Evolutionary conservation across 1,140 invertebrate genomes (phyloP).

Genomic region (Oreohelix idahoensis): DNA sequence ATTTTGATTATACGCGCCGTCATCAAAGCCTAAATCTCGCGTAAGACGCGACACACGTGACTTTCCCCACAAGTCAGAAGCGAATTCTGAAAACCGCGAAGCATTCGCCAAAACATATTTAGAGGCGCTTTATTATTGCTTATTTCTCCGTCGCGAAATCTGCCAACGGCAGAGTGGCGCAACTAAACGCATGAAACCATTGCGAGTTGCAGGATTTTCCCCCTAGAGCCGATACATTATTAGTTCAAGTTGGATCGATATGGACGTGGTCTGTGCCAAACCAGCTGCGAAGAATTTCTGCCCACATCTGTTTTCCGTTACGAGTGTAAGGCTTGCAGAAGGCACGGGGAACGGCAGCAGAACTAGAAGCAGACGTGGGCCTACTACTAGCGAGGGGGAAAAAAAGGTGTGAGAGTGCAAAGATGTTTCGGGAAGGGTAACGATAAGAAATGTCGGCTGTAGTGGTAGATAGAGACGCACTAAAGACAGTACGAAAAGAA

Average conservation of each 20-base stretch:
- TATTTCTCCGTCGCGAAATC: no score
- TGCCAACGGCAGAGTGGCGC: no score
- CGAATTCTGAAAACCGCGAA: no score
- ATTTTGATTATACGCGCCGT: no score
- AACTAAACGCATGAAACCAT: no score
- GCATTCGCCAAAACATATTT: no score
- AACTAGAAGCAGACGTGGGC: conserved; percentile 11
- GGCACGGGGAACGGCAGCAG: neutral
- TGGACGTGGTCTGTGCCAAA: neutral
- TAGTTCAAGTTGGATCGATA: conserved; percentile 33
- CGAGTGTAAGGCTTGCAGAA: neutral
- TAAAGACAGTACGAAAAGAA: neutral
- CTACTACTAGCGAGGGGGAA: neutral
- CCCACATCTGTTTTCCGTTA: conserved; percentile 29
- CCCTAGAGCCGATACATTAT: neutral
- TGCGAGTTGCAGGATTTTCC: neutral
- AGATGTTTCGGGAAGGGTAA: neutral
- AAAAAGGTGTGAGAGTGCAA: conserved; percentile 9
- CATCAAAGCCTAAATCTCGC: no score
- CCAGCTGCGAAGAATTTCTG: conserved; percentile 11
- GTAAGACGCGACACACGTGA: no score
- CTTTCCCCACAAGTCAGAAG: no score
- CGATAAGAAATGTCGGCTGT: neutral
- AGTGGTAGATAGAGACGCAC: neutral
- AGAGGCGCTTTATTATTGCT: no score